phyloP scores from a whole-genome alignment of 2,888 invertebrate genomes.

The Monoplex corrugatus region DNA sequence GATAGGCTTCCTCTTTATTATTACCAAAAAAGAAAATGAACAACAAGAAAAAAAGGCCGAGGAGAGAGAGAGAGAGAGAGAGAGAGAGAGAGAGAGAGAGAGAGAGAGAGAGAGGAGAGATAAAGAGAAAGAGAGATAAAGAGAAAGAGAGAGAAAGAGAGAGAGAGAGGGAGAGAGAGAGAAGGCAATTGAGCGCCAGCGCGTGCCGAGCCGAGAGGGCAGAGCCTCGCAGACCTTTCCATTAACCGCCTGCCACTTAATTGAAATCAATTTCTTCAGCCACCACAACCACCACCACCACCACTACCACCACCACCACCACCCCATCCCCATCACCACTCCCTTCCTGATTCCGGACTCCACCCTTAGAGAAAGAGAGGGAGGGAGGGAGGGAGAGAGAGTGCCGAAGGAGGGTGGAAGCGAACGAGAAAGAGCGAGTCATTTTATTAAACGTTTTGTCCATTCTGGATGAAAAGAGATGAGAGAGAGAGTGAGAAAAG shows the following conservation, averaged over 20 bases:
- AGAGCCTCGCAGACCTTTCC: slow-evolving; percentile 32
- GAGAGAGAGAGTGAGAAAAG: slow-evolving; percentile 18
- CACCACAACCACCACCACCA: neutral
- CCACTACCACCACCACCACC: too few species aligned
- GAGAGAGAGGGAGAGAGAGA: neutral
- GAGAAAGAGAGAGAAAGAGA: neutral
- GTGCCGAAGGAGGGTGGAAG: neutral
- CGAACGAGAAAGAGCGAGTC: too few species aligned
- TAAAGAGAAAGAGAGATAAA: neutral
- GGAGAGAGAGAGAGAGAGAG: too few species aligned
- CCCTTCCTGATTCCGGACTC: neutral
- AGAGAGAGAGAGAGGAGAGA: neutral
- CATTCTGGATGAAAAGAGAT: too few species aligned
- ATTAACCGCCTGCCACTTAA: slow-evolving; percentile 45
- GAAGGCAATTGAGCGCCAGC: neutral
- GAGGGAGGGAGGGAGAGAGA: neutral
- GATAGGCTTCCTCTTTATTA: too few species aligned
- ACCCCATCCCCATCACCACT: neutral
- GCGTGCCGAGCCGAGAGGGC: neutral
- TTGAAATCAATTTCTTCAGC: slow-evolving; percentile 48
- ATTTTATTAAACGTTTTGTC: too few species aligned
- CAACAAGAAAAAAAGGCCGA: neutral
- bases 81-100: too few species aligned
- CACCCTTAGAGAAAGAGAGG: neutral
- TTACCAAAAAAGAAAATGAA: too few species aligned